Conservation (phyloP, 2,113 vertebrate genomes). For the Picathartes gymnocephalus region DNA sequence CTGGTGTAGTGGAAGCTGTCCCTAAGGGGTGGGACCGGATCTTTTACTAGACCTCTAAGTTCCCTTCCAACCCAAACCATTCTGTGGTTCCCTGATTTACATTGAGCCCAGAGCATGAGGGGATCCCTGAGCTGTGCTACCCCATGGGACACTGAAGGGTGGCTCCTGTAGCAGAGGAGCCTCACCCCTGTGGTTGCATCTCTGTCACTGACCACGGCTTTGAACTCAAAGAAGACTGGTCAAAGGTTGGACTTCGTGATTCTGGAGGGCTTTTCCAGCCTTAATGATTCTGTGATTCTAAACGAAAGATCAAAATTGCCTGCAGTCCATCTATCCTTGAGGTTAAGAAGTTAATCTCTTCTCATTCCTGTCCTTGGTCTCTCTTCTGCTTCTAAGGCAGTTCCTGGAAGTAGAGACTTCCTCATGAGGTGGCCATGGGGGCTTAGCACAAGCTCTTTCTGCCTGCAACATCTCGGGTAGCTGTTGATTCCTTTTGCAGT, state of each 20-base stretch:
- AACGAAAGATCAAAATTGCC: background rate
- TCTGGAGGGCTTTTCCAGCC: background rate
- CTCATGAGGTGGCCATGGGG: background rate
- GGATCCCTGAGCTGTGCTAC: background rate
- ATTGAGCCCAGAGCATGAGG: background rate
- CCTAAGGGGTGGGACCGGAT: background rate
- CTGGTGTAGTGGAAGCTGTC: background rate
- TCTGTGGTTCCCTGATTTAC: background rate
- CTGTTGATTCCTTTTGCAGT: background rate
- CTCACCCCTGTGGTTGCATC: background rate
- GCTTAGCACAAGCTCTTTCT: background rate
- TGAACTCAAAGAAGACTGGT: background rate
- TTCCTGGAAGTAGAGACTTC: background rate
- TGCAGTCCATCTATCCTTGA: background rate
- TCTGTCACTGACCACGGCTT: background rate
- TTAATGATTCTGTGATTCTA: background rate
- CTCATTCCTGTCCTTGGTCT: background rate
- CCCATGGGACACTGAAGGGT: accelerated
- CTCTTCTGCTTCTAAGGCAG: background rate
- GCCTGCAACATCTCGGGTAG: background rate
- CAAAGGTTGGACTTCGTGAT: background rate
- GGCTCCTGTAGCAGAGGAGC: background rate
- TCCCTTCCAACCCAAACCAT: background rate
- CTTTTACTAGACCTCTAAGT: background rate
- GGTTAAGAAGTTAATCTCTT: background rate